These are phyloP conservation scores for Trissolcus brochymenae DNA, from an alignment of 2,888 invertebrate genomes.

Conservation along the genomic window DNA sequence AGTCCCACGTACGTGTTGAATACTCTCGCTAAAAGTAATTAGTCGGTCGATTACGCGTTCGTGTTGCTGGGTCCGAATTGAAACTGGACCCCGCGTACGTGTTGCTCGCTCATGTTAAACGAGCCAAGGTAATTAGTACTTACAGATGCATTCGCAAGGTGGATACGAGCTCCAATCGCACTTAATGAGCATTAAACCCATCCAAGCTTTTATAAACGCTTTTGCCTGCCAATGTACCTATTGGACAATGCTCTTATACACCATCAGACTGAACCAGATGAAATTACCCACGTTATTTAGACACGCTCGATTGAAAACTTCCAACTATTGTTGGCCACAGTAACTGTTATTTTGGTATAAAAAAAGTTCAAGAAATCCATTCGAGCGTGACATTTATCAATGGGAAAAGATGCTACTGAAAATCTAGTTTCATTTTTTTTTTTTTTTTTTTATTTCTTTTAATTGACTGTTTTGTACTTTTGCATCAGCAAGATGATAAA, in stretches of 20 bases:
- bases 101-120: slow-evolving; percentile 58
- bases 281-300: slow-evolving; percentile 38
- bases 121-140: slow-evolving; percentile 73
- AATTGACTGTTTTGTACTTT: too few species aligned
- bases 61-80: slow-evolving; percentile 63
- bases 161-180: slow-evolving; percentile 60
- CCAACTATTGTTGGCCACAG: slow-evolving; percentile 18
- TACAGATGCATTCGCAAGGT: slow-evolving; percentile 70
- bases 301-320: slow-evolving; percentile 15
- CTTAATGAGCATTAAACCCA: slow-evolving; percentile 60
- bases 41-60: slow-evolving; percentile 70
- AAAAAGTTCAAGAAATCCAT: too few species aligned
- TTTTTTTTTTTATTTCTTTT: too few species aligned
- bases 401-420: too few species aligned
- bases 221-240: slow-evolving; percentile 10
- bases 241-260: slow-evolving; percentile 35
- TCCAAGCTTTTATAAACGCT: background rate
- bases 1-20: slow-evolving; percentile 55
- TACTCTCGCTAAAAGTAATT: slow-evolving; percentile 65
- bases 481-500: too few species aligned
- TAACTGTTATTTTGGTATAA: too few species aligned
- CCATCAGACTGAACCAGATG: slow-evolving; percentile 20
- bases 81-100: slow-evolving; percentile 45
- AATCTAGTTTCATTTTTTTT: too few species aligned
- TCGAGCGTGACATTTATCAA: too few species aligned